Evolutionary conservation across 2,797 vertebrate genomes (phyloP), one percentile per base, ranked within the genome.

Genomic region (Peromyscus eremicus): DNA sequence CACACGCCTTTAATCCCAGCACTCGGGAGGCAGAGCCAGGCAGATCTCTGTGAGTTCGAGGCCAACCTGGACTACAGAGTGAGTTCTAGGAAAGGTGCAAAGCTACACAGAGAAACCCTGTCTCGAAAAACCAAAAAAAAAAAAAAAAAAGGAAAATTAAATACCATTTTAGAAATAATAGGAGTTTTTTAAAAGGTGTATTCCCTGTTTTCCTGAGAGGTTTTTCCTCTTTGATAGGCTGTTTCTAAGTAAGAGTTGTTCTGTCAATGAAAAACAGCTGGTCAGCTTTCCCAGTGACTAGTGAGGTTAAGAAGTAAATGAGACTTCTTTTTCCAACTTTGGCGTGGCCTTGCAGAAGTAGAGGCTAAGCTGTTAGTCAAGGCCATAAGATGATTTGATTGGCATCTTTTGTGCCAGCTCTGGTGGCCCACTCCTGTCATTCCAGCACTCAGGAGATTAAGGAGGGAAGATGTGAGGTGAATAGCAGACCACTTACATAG

Each of bases 191-290:
- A 55, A 88, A 91, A 96, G 68, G 52, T 88, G 37, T 77, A 32
- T 49, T 11, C 57, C 40, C 27, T 75, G 25, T 64, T 79, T 94
- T 96, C 34, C 60, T 93, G 40, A 97, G 77, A 91, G 19, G 49
- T 81, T 94, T 81, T 96, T 92, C 76, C 66, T 96, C 85, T 94
- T 92, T 52, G 82, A n/a, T 90, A 46, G 11, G 66, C 57, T 94
- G 12, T 94, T 96, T 94, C 75, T 92, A 96, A 95, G 79, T 94
- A 94, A 96, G 94, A 97, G 86, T 75, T 37, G 76, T 29, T 89
- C 55, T 73, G 76, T 89, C 64, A 43, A 62, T 89, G 94, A 95
- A 73, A 23, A 93, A 64, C 29, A 92, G n/a, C 79, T 75, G 91
- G 89, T 95, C 19, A 84, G 64, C 93, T 92, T 89, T 95, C 52